These are phyloP conservation scores for Syrphus vitripennis DNA, from an alignment of 2,888 invertebrate species.

Conservation along the genomic window DNA sequence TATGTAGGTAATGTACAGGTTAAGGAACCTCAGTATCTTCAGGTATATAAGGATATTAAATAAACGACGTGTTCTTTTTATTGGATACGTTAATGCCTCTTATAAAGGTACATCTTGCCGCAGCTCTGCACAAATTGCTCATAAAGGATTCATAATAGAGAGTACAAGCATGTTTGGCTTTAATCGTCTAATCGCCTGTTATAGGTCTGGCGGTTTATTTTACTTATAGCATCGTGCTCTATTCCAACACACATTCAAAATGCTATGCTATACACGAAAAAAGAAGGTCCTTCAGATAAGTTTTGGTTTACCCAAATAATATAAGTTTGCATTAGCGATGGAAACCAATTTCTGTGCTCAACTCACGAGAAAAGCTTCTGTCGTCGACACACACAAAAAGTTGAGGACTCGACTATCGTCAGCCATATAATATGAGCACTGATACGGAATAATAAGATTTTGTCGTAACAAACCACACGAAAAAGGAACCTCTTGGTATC, in stretches of 20 bases:
- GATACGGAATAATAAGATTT: slow-evolving; percentile 69
- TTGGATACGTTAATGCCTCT: neutral
- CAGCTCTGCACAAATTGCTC: slow-evolving; percentile 23
- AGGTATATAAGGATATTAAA: slow-evolving; percentile 40
- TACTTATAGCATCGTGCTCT: slow-evolving; percentile 31
- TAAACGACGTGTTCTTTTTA: slow-evolving; percentile 28
- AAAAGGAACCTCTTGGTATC: slow-evolving; percentile 16
- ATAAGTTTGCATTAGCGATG: slow-evolving; percentile 59
- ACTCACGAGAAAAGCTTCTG: slow-evolving; percentile 31
- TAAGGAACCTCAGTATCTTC: neutral
- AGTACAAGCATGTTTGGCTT: slow-evolving; percentile 48
- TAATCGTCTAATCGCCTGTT: slow-evolving; percentile 68
- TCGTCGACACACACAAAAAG: slow-evolving; percentile 6
- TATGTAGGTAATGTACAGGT: neutral
- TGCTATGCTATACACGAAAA: neutral
- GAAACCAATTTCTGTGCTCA: slow-evolving; percentile 57
- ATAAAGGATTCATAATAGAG: slow-evolving; percentile 58
- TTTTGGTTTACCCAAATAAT: slow-evolving; percentile 24
- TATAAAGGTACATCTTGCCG: neutral
- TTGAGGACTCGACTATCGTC: slow-evolving; percentile 20
- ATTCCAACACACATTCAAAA: neutral
- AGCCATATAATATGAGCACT: slow-evolving; percentile 49
- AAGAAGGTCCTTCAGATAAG: neutral
- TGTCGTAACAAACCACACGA: slow-evolving; percentile 45
- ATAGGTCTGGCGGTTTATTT: slow-evolving; percentile 42